Base-by-base conservation (phyloP, 2,797 vertebrate species). In the Anolis apletophallus region DNA sequence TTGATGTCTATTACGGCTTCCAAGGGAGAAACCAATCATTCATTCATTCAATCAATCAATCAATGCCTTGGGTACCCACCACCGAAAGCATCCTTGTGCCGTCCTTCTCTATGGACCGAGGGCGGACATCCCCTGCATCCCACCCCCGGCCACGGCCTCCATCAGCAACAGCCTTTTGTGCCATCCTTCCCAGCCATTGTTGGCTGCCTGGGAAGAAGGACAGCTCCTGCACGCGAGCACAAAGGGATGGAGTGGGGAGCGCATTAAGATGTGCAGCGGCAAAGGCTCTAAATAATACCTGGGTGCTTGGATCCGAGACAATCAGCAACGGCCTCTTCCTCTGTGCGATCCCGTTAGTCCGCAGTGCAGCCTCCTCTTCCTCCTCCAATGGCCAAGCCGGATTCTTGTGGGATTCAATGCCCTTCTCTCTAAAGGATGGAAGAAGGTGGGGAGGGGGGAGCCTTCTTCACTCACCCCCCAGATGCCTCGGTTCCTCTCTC, bases 351-450 rank as follows among this genome's bases (percentile, higher is more conserved):
- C 86, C 84, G 84, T 64, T 88, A 40, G 57, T 91, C 94, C 85
- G 91, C 95, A 89, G 90, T 89, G 93, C 95, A 91, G 91, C 92
- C 90, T 78, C 92, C 84, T 68, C 87, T 79, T 54, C 69, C 52
- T 21, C 87, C 90, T 55, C 40, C 83, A 8, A 64, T 13, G 8
- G 75, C 32, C 76, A 32, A 1, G 32, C 21, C 61, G 23, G 52
- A 19, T 64, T 6, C 81, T 73, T 3, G 8, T 0, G 40, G 55
- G n/a, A n/a, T n/a, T n/a, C n/a, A n/a, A n/a, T n/a, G n/a, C n/a
- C 68, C 26, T 68, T 16, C 80, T n/a, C 2, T 72, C 79, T 10
- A n/a, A 68, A 29, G 12, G n/a, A n/a, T n/a, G n/a, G 59, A 19
- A 10, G 46, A 17, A 6, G 23, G 46, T 16, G 2, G 21, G 73